Evolutionary conservation across 92 coral and sea anemone species (phyloP).

Genomic region (Meandrina meandrites): DNA sequence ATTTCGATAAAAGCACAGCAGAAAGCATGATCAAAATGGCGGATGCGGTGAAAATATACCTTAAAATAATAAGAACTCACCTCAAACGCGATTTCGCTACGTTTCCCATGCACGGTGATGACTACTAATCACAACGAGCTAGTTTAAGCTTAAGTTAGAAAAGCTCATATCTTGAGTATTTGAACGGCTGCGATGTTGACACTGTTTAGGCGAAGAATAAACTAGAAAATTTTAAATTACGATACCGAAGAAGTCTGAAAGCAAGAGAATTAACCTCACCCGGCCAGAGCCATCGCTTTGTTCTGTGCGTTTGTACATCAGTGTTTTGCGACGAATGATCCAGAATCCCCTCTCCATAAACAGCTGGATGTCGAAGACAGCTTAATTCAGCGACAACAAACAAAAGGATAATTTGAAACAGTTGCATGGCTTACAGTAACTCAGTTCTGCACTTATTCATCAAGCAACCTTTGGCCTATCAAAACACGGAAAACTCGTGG

Average conservation of each 20-base stretch:
- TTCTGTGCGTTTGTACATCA: slow-evolving; percentile 13
- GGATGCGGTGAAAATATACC: neutral
- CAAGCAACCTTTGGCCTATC: slow-evolving; percentile 25
- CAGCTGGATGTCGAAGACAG: slow-evolving; percentile 21
- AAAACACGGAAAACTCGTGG: slow-evolving; percentile 1
- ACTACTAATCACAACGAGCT: no score
- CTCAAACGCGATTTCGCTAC: neutral
- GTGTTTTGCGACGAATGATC: neutral
- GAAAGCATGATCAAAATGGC: neutral
- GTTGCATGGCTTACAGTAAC: slow-evolving; percentile 23
- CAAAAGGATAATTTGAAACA: slow-evolving; percentile 15
- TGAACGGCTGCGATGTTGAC: neutral
- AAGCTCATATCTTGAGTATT: neutral
- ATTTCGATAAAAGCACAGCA: neutral
- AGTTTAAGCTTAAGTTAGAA: no score
- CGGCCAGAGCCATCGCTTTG: slow-evolving; percentile 35
- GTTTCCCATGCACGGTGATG: neutral
- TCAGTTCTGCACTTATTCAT: slow-evolving; percentile 8
- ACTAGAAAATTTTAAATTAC: no score
- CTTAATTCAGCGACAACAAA: slow-evolving; percentile 25
- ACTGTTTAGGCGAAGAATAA: neutral
- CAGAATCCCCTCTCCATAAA: slow-evolving; percentile 16
- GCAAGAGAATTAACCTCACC: slow-evolving; percentile 12
- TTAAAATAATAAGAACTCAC: neutral
- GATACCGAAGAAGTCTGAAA: neutral